phyloP scores from a whole-genome alignment of 35 echinoderm and acorn worm genomes.

The Eucidaris tribuloides region DNA sequence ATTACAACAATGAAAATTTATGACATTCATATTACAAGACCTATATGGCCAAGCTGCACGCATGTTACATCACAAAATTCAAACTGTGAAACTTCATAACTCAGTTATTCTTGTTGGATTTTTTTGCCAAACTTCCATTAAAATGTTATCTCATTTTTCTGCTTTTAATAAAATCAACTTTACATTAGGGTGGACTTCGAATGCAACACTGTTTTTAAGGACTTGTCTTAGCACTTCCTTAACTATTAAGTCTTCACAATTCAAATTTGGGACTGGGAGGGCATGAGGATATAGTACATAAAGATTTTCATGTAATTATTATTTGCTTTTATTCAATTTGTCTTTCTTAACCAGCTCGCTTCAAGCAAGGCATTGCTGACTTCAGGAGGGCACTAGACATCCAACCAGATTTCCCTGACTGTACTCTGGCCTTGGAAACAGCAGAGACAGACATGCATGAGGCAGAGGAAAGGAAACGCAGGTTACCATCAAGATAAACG shows the following conservation, averaged over 20 bases:
- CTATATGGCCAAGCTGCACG: no score
- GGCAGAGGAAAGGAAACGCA: no score
- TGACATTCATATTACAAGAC: no score
- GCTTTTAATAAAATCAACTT: no score
- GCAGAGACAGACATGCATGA: constrained; percentile 42
- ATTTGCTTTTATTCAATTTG: neutral
- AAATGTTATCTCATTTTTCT: no score
- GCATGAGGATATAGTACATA: neutral
- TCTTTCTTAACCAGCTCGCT: constrained; percentile 35
- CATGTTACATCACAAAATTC: no score
- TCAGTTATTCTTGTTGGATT: no score
- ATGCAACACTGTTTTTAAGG: neutral
- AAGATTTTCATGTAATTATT: neutral
- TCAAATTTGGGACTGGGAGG: neutral
- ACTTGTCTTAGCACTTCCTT: neutral
- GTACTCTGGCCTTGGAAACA: constrained; percentile 34
- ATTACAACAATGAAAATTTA: no score
- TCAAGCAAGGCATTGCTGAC: constrained; percentile 43
- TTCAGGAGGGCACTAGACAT: constrained; percentile 27
- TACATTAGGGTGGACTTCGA: neutral
- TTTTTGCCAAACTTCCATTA: no score
- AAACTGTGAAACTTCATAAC: no score
- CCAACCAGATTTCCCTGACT: constrained; percentile 59
- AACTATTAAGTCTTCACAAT: neutral
- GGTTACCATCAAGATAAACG: no score